These are phyloP conservation scores for Podarcis siculus DNA, from an alignment of 2,797 vertebrate genomes.

Conservation along the genomic window DNA sequence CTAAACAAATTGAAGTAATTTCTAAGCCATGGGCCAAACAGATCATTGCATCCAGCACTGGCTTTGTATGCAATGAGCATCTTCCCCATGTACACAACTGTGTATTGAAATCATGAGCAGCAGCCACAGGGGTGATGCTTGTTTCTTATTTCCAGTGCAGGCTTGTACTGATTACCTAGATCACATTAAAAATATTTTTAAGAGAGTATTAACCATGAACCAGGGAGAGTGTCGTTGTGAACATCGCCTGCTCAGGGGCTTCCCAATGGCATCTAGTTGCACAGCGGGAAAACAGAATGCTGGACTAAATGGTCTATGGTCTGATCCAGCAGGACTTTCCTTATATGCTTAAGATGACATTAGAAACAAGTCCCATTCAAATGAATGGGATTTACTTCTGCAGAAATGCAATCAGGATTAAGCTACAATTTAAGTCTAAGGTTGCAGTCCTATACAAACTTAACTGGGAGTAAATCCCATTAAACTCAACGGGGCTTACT, in stretches of 20 bases:
- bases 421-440: background rate
- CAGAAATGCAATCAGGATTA: background rate
- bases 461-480: background rate
- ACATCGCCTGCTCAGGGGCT: background rate
- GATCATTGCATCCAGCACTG: background rate
- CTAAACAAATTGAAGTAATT: background rate
- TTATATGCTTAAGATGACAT: background rate
- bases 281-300: background rate
- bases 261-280: background rate
- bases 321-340: background rate
- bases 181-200: background rate
- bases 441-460: background rate
- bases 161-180: background rate
- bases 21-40: background rate
- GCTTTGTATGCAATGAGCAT: background rate
- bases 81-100: background rate
- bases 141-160: background rate
- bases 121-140: conserved; percentile 8
- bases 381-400: background rate
- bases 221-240: background rate
- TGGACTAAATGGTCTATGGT: background rate
- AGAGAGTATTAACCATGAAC: background rate
- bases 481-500: background rate
- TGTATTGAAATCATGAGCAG: conserved; percentile 43
- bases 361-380: background rate